Evolutionary conservation across 2,113 vertebrate species (phyloP), one percentile per base, ranked within the genome.

Genomic region (Aphyosemion australe): DNA sequence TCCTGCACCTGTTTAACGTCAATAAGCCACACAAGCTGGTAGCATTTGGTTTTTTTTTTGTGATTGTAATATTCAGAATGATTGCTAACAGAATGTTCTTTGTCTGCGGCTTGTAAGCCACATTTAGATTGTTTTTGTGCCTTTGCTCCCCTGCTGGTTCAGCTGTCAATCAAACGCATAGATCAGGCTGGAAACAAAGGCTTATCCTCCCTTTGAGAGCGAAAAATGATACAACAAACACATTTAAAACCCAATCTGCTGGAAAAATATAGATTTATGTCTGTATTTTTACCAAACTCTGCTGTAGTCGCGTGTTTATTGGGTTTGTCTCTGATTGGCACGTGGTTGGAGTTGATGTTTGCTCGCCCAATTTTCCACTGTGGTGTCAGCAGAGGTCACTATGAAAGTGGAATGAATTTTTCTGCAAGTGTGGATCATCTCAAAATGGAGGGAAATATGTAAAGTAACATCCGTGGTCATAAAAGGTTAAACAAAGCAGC

Each of bases 31-130:
- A 59, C 3, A 34, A 65, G 31, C 12, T 19, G 32, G 12, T 8
- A 42, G 31, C 32, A 48, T 39, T 18, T 41, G 42, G n/a, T n/a
- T n/a, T 26, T 2, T 48, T 4, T 12, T 41, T 34, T 21, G 5
- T 51, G 47, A 50, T 62, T 13, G 50, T 62, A 41, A 41, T 45
- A 43, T 71, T 37, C 37, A 20, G 41, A 41, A 20, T 13, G 9
- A 4, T n/a, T n/a, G 0, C 52, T 32, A 43, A 41, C 63, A 67
- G 60, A 67, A 18, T 43, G 37, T 32, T 32, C 50, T 66, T 55
- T 67, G 58, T 74, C 12, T 21, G 6, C 16, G 14, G 34, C 34
- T 67, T 49, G 14, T 47, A 73, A 74, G 43, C 1, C 39, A 61
- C 50, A 65, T 42, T 53, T 34, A 57, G 9, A 1, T 10, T 14